Percentiles rank a stretch among this genome's conserved stretches.
These are phyloP conservation scores for Puma concolor DNA, from an alignment of 2,113 vertebrate genomes.

Conservation along the genomic window DNA sequence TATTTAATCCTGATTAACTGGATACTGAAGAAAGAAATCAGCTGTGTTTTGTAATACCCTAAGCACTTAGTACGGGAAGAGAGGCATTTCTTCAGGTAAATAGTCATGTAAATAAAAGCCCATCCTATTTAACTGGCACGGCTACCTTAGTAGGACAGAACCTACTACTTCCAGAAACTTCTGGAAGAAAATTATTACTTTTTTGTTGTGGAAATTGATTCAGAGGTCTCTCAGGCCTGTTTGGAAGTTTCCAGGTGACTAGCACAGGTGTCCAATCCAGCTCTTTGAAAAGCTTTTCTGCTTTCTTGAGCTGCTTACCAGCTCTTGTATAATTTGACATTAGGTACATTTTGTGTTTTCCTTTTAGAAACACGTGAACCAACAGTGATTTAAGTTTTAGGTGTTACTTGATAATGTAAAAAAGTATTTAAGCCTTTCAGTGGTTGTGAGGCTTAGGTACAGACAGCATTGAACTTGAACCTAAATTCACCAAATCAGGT, in stretches of 20 bases:
- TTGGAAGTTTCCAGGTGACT: not conserved
- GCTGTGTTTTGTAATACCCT: not conserved
- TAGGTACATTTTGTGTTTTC: not conserved
- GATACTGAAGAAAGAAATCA: not conserved
- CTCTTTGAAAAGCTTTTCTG: not conserved
- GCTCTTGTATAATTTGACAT: not conserved
- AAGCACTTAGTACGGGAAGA: not conserved
- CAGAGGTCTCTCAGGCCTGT: not conserved
- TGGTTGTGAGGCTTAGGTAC: not conserved
- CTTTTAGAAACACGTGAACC: not conserved
- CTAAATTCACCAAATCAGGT: not conserved
- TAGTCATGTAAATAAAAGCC: not conserved
- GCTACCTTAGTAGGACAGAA: not conserved
- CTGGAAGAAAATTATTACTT: not conserved
- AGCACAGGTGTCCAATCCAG: not conserved
- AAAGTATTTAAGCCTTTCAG: not conserved
- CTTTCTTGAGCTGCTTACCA: not conserved
- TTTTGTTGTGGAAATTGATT: not conserved
- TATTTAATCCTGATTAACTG: not conserved
- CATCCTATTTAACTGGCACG: not conserved
- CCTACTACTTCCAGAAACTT: not conserved
- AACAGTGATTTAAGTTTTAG: not conserved
- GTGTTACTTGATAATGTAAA: not conserved
- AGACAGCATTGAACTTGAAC: not conserved
- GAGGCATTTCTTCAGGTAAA: not conserved